A percentile compares a stretch with the other conserved stretches of the same genome.
Evolutionary conservation across 2,113 vertebrate genomes (phyloP).

Genomic region (Diadophis punctatus): DNA sequence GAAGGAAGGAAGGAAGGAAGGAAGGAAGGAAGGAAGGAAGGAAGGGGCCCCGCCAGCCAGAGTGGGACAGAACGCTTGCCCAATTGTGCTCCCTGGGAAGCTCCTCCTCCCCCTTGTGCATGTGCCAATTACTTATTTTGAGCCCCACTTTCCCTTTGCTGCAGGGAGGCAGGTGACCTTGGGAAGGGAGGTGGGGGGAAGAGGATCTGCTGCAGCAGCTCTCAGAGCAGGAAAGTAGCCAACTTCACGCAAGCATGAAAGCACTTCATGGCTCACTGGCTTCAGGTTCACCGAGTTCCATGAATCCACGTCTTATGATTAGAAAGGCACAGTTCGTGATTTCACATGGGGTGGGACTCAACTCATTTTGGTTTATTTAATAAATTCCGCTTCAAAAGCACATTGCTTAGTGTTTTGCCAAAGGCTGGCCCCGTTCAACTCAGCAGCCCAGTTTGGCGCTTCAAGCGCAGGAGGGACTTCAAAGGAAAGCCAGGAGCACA

Average conservation of each 20-base stretch:
- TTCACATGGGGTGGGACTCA: background rate
- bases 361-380: background rate
- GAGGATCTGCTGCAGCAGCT: background rate
- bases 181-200: background rate
- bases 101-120: background rate
- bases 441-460: background rate
- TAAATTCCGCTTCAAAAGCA: background rate
- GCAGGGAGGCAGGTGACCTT: slow-evolving; percentile 7
- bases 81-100: background rate
- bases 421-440: background rate
- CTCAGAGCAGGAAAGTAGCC: background rate
- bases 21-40: background rate
- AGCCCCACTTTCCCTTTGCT: background rate
- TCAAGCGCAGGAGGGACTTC: background rate
- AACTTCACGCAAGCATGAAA: background rate
- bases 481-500: background rate
- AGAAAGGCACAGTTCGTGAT: background rate
- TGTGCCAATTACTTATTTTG: background rate
- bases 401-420: background rate
- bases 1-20: too few relatives aligned
- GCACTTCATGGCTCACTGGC: background rate
- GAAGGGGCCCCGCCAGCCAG: too few relatives aligned
- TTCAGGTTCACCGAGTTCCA: background rate
- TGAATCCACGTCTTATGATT: background rate
- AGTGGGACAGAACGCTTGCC: background rate